Evolutionary conservation across 2,113 vertebrate genomes (phyloP).

Genomic region (Phaethornis superciliosus): DNA sequence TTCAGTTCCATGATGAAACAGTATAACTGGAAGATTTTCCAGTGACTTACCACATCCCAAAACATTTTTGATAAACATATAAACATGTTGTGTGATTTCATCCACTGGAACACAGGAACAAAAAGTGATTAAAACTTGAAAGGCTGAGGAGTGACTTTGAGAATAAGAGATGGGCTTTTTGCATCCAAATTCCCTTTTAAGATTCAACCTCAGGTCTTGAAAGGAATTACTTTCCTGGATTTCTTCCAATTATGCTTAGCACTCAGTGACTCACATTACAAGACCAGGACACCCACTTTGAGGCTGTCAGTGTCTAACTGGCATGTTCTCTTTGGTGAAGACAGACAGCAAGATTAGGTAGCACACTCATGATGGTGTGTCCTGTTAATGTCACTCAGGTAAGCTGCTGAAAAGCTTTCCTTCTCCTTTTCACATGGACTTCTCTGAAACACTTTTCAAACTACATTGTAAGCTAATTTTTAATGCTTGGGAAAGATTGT

Average conservation of each 20-base stretch:
- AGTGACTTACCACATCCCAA: not conserved
- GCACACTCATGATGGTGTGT: not conserved
- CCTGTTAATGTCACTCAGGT: not conserved
- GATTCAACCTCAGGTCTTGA: slow-evolving; percentile 34
- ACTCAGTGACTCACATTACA: slow-evolving; percentile 30
- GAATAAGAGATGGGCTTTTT: not conserved
- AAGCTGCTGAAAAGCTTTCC: not conserved
- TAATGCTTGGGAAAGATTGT: not conserved
- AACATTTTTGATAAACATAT: not conserved
- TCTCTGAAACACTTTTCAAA: not conserved
- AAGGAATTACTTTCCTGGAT: slow-evolving; percentile 19
- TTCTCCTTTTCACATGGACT: not conserved
- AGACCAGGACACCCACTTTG: slow-evolving; percentile 20
- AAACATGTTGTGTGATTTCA: not conserved
- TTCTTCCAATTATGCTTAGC: slow-evolving; percentile 18
- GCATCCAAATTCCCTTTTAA: slow-evolving; percentile 36
- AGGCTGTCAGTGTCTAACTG: slow-evolving; percentile 15
- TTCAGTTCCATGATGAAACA: not conserved
- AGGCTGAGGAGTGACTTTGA: slow-evolving; percentile 16
- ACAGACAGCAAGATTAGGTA: not conserved
- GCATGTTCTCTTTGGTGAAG: not conserved
- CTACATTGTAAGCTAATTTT: not conserved
- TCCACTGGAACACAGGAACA: not conserved
- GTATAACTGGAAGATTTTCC: not conserved
- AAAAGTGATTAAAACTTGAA: slow-evolving; percentile 53